Evolutionary conservation across 2,888 invertebrate species (phyloP).

Genomic region (Globia sparganii): DNA sequence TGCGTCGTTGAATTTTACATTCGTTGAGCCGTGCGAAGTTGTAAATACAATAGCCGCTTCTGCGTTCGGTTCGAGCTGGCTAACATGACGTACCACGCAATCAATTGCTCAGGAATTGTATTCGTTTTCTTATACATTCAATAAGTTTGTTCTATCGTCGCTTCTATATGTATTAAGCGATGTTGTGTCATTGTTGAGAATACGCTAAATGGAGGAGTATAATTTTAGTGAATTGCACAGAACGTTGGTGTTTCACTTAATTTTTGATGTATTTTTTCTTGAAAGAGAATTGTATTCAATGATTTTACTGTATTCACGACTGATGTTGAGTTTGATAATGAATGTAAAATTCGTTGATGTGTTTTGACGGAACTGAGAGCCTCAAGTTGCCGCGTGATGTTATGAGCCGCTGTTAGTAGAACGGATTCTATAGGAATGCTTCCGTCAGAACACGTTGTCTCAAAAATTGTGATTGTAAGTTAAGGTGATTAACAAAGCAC

Average conservation of each 20-base stretch:
- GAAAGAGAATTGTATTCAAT: slow-evolving; percentile 84
- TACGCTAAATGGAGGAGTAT: slow-evolving; percentile 77
- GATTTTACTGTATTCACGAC: slow-evolving; percentile 86
- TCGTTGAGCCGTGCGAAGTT: slow-evolving; percentile 76
- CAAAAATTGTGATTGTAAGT: slow-evolving; percentile 87
- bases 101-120: slow-evolving; percentile 89
- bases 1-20: slow-evolving; percentile 86
- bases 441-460: slow-evolving; percentile 68
- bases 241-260: slow-evolving; percentile 90
- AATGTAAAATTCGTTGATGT: slow-evolving; percentile 79
- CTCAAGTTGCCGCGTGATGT: slow-evolving; percentile 53
- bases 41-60: slow-evolving; percentile 83
- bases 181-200: slow-evolving; percentile 84
- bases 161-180: slow-evolving; percentile 75
- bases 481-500: slow-evolving; percentile 87
- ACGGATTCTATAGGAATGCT: slow-evolving; percentile 45
- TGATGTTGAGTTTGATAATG: slow-evolving; percentile 85
- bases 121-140: slow-evolving; percentile 84
- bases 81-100: slow-evolving; percentile 70
- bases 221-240: slow-evolving; percentile 89
- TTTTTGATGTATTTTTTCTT: slow-evolving; percentile 89
- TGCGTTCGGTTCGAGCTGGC: slow-evolving; percentile 73
- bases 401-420: slow-evolving; percentile 47
- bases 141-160: slow-evolving; percentile 83
- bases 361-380: slow-evolving; percentile 62